Base-by-base conservation (phyloP, 2,113 vertebrate genomes). In the Phocoena phocoena region DNA sequence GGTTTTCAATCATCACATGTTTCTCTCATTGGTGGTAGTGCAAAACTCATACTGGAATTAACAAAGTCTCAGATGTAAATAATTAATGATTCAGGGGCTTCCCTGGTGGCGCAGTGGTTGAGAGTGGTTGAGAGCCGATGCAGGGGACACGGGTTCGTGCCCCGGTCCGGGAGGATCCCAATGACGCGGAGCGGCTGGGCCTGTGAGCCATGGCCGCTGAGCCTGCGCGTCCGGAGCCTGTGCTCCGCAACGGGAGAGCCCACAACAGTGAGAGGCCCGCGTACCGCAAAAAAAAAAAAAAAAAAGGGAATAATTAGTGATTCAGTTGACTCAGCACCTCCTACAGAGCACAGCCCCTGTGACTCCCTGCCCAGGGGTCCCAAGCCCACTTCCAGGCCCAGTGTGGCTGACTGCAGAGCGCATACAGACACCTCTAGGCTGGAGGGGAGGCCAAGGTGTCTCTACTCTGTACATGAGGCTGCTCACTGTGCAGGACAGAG, bases 381-480 rank as follows among this genome's bases (percentile, higher is more conserved):
- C 68, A 55, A 44, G 12, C n/a, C 6, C 53, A 53, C 17, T 60
- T 31, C 28, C 50, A 73, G 55, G 38, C 20, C 28, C 47, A n/a
- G 47, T 31, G 28, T 38, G 60, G 38, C 47, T 21, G 8, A 44
- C 5, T 44, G 36, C 15, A 31, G 2, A 4, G 55, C 38, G 9
- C 47, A 8, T 44, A 58, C 1, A 23, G 28, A 23, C 2, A 88
- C 18, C 15, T 65, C n/a, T 25, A 18, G 87, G 41, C 36, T n/a
- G 31, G 36, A 65, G 33, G 25, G 10, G 23, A 79, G 36, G 21
- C n/a, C 20, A 28, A 74, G 14, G 18, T 15, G 20, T 74, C 33
- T 36, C 1, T 10, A 0, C 36, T 36, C 5, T 1, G 44, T 12
- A 21, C 15, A 15, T 3, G 17, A 85, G 74, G 5, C 9, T 55